These are phyloP conservation scores for Trinectes maculatus DNA, from an alignment of 2,113 vertebrate genomes.

Conservation along the genomic window DNA sequence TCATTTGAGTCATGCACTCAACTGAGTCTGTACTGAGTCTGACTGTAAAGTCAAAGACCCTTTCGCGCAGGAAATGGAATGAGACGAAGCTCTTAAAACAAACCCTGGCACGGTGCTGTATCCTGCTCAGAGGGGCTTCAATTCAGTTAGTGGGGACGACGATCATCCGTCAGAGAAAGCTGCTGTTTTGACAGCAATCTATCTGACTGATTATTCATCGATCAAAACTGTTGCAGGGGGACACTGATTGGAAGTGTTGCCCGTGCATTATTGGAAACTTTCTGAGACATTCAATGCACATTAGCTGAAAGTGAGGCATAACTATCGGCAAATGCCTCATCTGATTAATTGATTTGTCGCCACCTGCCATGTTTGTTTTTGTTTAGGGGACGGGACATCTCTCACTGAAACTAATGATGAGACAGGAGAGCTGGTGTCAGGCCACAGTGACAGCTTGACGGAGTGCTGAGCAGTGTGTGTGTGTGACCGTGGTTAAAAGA, in stretches of 20 bases:
- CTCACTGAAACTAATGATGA: conserved; percentile 77
- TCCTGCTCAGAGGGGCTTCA: conserved; percentile 29
- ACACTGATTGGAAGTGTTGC: conserved; percentile 64
- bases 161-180: conserved; percentile 56
- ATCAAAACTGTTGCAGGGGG: conserved; percentile 47
- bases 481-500: conserved; percentile 33
- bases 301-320: conserved; percentile 78
- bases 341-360: conserved; percentile 77
- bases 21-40: no score
- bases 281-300: conserved; percentile 67
- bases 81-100: conserved; percentile 10
- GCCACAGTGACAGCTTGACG: conserved; percentile 64
- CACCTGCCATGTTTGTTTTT: conserved; percentile 78
- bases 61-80: background rate
- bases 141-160: conserved; percentile 25
- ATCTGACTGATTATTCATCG: conserved; percentile 59
- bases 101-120: background rate
- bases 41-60: background rate
- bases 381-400: conserved; percentile 70
- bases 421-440: conserved; percentile 66
- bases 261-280: conserved; percentile 69
- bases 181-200: conserved; percentile 59
- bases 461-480: conserved; percentile 53
- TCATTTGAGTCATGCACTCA: no score
- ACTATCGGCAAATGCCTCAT: conserved; percentile 69